Percentiles rank a stretch among this genome's conserved stretches.
Evolutionary conservation across 1,140 invertebrate genomes (phyloP).

Genomic region (Anthonomus grandis): DNA sequence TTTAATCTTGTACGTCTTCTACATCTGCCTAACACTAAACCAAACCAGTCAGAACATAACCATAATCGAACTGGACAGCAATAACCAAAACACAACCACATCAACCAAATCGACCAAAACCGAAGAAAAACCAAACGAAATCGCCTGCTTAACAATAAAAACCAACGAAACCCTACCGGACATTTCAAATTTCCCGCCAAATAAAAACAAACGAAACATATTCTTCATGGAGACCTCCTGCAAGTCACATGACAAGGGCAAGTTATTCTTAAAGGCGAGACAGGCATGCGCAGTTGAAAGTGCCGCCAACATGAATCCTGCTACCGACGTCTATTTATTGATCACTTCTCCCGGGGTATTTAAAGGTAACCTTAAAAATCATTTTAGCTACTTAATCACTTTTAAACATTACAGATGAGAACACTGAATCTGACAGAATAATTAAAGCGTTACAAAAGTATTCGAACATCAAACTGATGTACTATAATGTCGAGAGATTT

Average conservation of each 20-base stretch:
- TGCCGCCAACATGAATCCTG: conserved; percentile 58
- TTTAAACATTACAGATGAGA: conserved; percentile 26
- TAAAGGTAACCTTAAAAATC: conserved; percentile 28
- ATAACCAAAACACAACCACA: too few species aligned
- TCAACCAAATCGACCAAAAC: too few species aligned
- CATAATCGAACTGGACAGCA: too few species aligned
- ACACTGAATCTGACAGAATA: conserved; percentile 42
- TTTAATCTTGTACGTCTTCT: too few species aligned
- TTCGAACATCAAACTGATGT: conserved; percentile 57
- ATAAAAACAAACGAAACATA: conserved; percentile 37
- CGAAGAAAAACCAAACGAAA: too few species aligned
- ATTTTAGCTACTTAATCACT: too few species aligned
- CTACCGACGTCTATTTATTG: conserved; percentile 54
- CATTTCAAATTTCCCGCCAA: conserved; percentile 24
- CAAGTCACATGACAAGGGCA: conserved; percentile 43
- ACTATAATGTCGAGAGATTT: conserved; percentile 56
- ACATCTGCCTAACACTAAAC: too few species aligned
- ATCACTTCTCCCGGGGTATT: conserved; percentile 52
- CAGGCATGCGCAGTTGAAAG: conserved; percentile 68
- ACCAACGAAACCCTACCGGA: conserved; percentile 30
- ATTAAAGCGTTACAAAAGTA: conserved; percentile 52
- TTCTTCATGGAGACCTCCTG: conserved; percentile 48
- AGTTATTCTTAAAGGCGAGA: conserved; percentile 50
- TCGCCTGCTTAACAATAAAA: too few species aligned
- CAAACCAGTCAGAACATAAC: too few species aligned